A percentile compares a stretch with the other conserved stretches of the same genome.
These are phyloP conservation scores for Melanophora roralis DNA, from an alignment of 2,888 invertebrate species.

Conservation along the genomic window DNA sequence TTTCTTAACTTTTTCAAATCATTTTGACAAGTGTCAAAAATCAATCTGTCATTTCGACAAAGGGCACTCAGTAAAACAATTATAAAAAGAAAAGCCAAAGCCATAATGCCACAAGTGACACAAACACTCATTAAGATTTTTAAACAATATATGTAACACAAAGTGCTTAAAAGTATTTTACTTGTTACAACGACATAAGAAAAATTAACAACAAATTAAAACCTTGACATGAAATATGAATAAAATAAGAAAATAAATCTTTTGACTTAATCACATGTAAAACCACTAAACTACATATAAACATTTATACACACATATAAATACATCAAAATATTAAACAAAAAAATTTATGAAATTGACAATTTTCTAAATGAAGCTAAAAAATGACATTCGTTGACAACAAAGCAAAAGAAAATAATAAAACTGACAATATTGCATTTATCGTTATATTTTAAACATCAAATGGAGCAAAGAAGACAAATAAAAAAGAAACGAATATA, in stretches of 20 bases:
- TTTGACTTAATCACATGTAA: conserved; percentile 41
- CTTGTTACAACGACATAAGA: conserved; percentile 21
- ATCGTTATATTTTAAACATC: not conserved
- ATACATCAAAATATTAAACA: conserved; percentile 21
- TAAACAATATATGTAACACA: not conserved
- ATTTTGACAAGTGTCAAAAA: conserved; percentile 40
- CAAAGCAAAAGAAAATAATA: not conserved
- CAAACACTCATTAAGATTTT: not conserved
- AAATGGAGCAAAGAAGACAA: not conserved
- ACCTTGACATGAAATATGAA: conserved; percentile 9
- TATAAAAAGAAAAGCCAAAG: not conserved
- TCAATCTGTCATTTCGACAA: conserved; percentile 36
- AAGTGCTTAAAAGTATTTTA: not conserved
- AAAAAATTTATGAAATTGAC: conserved; percentile 14
- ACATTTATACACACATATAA: conserved; percentile 12
- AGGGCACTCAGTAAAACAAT: conserved; percentile 13
- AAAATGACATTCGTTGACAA: conserved; percentile 24
- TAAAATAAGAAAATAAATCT: not conserved
- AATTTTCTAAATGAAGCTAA: conserved; percentile 1
- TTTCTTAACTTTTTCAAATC: not conserved
- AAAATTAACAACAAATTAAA: conserved; percentile 42
- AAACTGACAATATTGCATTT: conserved; percentile 2
- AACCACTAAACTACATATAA: not conserved
- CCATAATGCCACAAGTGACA: conserved; percentile 8
- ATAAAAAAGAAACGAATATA: not conserved